phyloP scores from a whole-genome alignment of 2,797 vertebrate genomes.

The Myotis planiceps region DNA sequence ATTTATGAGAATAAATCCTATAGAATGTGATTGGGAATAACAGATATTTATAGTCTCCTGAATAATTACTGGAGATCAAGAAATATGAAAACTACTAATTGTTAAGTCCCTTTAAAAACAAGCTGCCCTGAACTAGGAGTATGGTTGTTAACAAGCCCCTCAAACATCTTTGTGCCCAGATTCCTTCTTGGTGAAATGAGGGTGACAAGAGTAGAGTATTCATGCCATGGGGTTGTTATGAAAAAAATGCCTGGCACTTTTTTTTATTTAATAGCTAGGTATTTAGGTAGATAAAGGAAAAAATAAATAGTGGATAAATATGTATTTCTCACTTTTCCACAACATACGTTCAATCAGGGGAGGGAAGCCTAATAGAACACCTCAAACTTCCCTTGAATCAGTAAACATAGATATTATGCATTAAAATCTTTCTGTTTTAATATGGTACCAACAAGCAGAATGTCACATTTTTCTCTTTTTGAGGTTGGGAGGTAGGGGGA shows the following conservation, averaged over 20 bases:
- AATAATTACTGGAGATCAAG: background rate
- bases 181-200: background rate
- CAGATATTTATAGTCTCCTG: background rate
- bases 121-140: background rate
- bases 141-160: background rate
- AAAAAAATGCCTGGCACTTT: background rate
- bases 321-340: background rate
- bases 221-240: background rate
- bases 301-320: background rate
- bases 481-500: background rate
- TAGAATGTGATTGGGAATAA: background rate
- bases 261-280: background rate
- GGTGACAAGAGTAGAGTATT: background rate
- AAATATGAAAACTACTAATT: background rate
- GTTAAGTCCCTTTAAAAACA: slow-evolving; percentile 1
- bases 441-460: background rate
- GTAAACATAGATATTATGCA: background rate
- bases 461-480: background rate
- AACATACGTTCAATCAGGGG: background rate
- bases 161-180: background rate
- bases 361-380: background rate
- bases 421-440: background rate
- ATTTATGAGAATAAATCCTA: background rate
- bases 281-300: background rate
- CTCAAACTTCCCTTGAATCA: background rate